Percentiles rank a stretch among this genome's conserved stretches.
These are phyloP conservation scores for Sebastolobus altivelis DNA, from an alignment of 2,797 vertebrate species.

Conservation along the genomic window DNA sequence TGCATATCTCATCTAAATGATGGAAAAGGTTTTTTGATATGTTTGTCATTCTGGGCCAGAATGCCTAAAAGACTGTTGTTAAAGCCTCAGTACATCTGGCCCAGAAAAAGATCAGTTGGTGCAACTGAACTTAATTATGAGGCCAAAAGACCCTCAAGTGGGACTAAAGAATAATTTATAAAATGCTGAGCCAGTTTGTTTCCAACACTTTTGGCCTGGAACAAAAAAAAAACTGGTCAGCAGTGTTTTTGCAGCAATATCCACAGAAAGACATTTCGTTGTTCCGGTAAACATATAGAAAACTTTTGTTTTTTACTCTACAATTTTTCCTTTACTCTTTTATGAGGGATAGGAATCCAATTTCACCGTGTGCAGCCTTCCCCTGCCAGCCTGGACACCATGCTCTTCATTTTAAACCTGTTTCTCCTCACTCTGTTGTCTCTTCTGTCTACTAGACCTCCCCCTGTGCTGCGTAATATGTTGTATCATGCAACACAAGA, in stretches of 20 bases:
- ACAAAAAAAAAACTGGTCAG: not conserved
- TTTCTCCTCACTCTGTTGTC: not conserved
- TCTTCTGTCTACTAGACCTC: not conserved
- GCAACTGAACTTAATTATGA: slow-evolving; percentile 44
- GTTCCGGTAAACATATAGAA: not conserved
- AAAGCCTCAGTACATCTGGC: slow-evolving; percentile 30
- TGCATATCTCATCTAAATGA: not conserved
- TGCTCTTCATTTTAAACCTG: slow-evolving; percentile 17
- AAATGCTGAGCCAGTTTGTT: slow-evolving; percentile 42
- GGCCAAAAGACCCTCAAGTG: slow-evolving; percentile 47
- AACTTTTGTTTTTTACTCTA: not conserved
- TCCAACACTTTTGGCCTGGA: slow-evolving; percentile 26
- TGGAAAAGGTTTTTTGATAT: slow-evolving; percentile 22
- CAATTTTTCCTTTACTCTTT: not conserved
- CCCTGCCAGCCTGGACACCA: not conserved
- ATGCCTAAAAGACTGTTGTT: not conserved
- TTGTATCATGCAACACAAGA: not conserved
- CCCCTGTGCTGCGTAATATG: not conserved
- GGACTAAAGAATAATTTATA: slow-evolving; percentile 34
- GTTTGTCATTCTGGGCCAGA: slow-evolving; percentile 14
- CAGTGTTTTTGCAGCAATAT: slow-evolving; percentile 12
- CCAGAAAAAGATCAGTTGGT: slow-evolving; percentile 16
- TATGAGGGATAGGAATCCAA: slow-evolving; percentile 29
- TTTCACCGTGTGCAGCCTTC: slow-evolving; percentile 4
- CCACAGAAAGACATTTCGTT: slow-evolving; percentile 14